Evolutionary conservation across 2,888 invertebrate genomes (phyloP).

Genomic region (Trissoscelio sp.): DNA sequence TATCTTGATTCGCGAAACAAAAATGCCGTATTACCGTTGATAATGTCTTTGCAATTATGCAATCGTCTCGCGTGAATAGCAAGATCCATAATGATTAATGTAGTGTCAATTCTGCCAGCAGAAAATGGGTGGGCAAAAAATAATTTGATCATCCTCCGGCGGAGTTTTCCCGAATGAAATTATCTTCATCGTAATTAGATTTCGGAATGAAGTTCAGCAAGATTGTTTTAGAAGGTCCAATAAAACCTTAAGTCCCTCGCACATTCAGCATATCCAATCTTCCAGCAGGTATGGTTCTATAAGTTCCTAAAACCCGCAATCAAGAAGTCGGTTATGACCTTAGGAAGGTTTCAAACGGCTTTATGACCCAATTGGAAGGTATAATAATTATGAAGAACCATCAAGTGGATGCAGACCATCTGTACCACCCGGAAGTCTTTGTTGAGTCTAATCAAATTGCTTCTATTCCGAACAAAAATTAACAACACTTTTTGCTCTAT

Average conservation of each 20-base stretch:
- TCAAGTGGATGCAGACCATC: conserved; percentile 9
- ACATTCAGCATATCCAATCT: conserved; percentile 26
- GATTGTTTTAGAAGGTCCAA: conserved; percentile 33
- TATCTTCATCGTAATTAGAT: conserved; percentile 31
- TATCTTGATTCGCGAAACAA: conserved; percentile 9
- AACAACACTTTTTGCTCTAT: too few relatives aligned
- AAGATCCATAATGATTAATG: conserved; percentile 14
- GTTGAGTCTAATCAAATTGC: background rate
- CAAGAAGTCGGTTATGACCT: conserved; percentile 26
- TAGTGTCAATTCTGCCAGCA: conserved; percentile 9
- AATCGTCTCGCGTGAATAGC: conserved; percentile 13
- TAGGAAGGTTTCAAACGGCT: conserved; percentile 9
- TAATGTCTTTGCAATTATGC: conserved; percentile 27
- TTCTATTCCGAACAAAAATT: too few relatives aligned
- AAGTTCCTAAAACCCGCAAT: conserved; percentile 27
- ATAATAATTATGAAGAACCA: conserved; percentile 18
- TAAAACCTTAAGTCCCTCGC: conserved; percentile 29
- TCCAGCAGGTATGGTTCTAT: conserved; percentile 6
- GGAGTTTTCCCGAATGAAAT: conserved; percentile 25
- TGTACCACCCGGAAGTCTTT: conserved; percentile 1
- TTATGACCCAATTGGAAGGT: conserved; percentile 21
- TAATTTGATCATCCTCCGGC: conserved; percentile 6
- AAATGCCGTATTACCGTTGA: background rate
- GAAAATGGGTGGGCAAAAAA: conserved; percentile 2
- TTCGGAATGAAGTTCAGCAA: conserved; percentile 27